Percentiles rank a stretch among this genome's conserved stretches.
Evolutionary conservation across 2,113 vertebrate genomes (phyloP).

Genomic region (Cyprinodon brontotheroides): DNA sequence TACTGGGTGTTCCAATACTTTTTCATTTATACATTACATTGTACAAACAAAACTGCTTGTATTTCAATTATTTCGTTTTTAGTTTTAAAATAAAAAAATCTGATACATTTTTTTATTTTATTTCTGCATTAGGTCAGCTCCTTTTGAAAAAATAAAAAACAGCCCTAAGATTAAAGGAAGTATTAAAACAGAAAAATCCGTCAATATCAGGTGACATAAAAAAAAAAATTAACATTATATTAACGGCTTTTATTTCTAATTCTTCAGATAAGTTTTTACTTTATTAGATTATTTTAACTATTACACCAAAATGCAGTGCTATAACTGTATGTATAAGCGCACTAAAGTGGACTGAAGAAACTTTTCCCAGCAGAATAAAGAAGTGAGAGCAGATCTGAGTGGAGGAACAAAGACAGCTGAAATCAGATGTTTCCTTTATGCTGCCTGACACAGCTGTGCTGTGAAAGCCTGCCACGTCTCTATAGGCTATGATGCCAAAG

Average conservation of each 20-base stretch:
- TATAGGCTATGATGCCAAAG: slow-evolving; percentile 64
- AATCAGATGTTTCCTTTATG: slow-evolving; percentile 4
- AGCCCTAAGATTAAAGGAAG: too few relatives aligned
- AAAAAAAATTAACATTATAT: too few relatives aligned
- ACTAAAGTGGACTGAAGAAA: background rate
- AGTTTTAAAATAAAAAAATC: too few relatives aligned
- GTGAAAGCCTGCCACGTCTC: slow-evolving; percentile 68
- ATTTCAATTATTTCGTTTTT: too few relatives aligned
- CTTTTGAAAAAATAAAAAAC: too few relatives aligned
- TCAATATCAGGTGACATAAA: too few relatives aligned
- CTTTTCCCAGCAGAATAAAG: background rate
- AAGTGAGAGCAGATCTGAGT: background rate
- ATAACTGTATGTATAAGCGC: background rate
- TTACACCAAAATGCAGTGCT: background rate
- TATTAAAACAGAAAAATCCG: too few relatives aligned
- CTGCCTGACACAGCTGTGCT: slow-evolving; percentile 29
- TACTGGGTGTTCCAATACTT: too few relatives aligned
- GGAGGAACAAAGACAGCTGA: background rate
- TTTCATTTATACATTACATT: too few relatives aligned
- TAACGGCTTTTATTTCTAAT: background rate
- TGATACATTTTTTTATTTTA: too few relatives aligned
- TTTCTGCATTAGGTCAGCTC: too few relatives aligned
- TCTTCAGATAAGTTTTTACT: background rate
- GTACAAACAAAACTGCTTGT: too few relatives aligned
- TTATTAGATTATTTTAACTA: background rate